Conservation (phyloP, 2,113 vertebrate genomes). For the Raja brachyura region DNA sequence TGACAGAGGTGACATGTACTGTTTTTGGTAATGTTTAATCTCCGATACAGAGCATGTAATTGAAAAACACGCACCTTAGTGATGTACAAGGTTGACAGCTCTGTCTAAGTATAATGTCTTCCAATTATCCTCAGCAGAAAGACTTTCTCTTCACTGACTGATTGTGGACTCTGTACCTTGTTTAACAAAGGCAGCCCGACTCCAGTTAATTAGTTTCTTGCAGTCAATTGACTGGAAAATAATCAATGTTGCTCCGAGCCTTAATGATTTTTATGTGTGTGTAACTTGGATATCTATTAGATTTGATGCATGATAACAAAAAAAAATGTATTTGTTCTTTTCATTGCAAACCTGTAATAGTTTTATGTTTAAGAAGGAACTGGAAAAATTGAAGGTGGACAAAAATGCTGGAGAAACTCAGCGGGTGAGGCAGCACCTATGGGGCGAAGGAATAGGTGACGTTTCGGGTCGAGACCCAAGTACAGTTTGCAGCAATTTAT, state of each 20-base stretch:
- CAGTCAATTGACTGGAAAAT: constrained; percentile 25
- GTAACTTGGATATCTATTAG: constrained; percentile 15
- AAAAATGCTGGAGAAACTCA: too few species aligned
- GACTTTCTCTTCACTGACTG: neutral
- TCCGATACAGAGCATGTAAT: constrained; percentile 27
- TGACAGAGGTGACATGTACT: neutral
- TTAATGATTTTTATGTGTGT: neutral
- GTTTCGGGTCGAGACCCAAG: too few species aligned
- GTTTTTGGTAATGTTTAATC: constrained; percentile 15
- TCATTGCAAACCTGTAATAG: neutral
- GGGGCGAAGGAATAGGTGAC: too few species aligned
- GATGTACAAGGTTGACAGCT: constrained; percentile 3
- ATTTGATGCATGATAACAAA: constrained; percentile 18
- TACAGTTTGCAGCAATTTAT: too few species aligned
- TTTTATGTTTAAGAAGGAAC: neutral
- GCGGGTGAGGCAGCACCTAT: too few species aligned
- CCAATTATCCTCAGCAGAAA: constrained; percentile 8
- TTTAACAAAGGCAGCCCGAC: constrained; percentile 2
- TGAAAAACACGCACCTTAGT: neutral
- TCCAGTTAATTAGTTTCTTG: constrained; percentile 17
- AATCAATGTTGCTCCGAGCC: constrained; percentile 1
- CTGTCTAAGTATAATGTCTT: constrained; percentile 35
- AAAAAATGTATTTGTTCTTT: constrained; percentile 15
- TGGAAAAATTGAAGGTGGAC: too few species aligned
- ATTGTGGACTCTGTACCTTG: neutral